Conservation (phyloP, 2,797 vertebrate species). For the Parauchenoglanis punctatus region DNA sequence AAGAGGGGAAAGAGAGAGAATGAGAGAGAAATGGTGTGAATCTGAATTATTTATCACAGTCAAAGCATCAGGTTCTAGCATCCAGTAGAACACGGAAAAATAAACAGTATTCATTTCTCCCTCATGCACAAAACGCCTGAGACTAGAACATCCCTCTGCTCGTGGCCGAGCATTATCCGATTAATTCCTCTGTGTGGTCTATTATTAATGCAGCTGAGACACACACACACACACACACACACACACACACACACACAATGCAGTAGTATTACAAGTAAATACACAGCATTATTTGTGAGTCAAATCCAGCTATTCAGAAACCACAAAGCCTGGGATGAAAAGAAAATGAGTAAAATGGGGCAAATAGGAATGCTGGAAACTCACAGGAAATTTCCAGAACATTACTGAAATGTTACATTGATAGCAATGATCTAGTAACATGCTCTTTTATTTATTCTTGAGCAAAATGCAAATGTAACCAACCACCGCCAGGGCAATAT, state of each 20-base stretch:
- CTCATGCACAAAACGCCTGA: constrained; percentile 14
- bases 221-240: constrained; percentile 7
- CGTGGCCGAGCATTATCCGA: constrained; percentile 27
- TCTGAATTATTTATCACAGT: constrained; percentile 19
- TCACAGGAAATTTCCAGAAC: neutral
- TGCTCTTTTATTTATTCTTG: neutral
- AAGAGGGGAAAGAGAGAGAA: neutral
- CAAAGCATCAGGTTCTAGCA: neutral
- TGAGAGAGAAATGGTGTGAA: neutral
- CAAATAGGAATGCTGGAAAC: neutral
- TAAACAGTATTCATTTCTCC: constrained; percentile 22
- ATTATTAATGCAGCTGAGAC: constrained; percentile 49
- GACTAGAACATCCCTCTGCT: constrained; percentile 15
- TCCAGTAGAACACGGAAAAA: neutral
- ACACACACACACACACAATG: neutral
- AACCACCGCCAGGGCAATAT: no score
- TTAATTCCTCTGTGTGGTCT: constrained; percentile 44
- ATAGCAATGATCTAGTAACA: neutral
- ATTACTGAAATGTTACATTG: neutral
- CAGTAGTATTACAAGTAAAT: constrained; percentile 13
- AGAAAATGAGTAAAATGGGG: neutral
- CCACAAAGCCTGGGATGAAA: neutral
- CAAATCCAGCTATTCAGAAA: neutral
- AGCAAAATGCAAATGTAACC: neutral
- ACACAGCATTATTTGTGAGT: neutral